Conservation (phyloP, 2,113 vertebrate species). For the Hucho hucho region DNA sequence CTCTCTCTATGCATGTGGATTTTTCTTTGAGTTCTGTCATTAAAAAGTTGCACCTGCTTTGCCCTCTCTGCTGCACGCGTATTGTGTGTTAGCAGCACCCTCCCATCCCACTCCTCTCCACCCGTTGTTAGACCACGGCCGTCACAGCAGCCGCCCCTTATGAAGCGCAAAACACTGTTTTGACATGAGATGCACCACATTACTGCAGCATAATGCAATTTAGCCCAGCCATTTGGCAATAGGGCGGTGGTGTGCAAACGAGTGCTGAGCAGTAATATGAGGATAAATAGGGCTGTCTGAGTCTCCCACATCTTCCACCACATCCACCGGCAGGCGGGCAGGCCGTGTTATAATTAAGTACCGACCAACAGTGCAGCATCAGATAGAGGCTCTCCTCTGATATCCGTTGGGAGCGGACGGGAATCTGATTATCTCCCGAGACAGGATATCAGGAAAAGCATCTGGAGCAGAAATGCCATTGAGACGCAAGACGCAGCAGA, state of each 20-base stretch:
- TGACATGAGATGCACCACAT: constrained; percentile 31
- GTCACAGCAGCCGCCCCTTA: constrained; percentile 36
- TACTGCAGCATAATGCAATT: constrained; percentile 46
- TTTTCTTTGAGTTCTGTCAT: too few relatives aligned
- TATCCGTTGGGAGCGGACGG: constrained; percentile 57
- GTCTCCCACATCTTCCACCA: constrained; percentile 45
- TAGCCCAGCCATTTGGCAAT: constrained; percentile 1
- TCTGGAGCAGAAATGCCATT: constrained; percentile 58
- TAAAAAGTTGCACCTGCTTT: too few relatives aligned
- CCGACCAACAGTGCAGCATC: constrained; percentile 50
- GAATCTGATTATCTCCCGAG: constrained; percentile 70
- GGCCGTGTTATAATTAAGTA: constrained; percentile 64
- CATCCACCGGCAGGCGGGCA: constrained; percentile 14
- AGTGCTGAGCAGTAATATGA: constrained; percentile 53
- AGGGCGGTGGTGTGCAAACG: constrained; percentile 6
- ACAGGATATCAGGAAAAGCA: constrained; percentile 63
- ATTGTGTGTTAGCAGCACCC: constrained; percentile 30
- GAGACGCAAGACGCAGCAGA: constrained; percentile 30
- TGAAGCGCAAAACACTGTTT: constrained; percentile 34
- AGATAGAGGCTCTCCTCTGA: constrained; percentile 60
- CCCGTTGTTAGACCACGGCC: constrained; percentile 44
- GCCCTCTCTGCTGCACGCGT: background rate
- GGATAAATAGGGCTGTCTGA: constrained; percentile 59
- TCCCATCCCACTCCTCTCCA: constrained; percentile 16
- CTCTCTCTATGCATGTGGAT: too few relatives aligned